phyloP scores from a whole-genome alignment of 2,888 invertebrate genomes.

The Leptothorax acervorum region DNA sequence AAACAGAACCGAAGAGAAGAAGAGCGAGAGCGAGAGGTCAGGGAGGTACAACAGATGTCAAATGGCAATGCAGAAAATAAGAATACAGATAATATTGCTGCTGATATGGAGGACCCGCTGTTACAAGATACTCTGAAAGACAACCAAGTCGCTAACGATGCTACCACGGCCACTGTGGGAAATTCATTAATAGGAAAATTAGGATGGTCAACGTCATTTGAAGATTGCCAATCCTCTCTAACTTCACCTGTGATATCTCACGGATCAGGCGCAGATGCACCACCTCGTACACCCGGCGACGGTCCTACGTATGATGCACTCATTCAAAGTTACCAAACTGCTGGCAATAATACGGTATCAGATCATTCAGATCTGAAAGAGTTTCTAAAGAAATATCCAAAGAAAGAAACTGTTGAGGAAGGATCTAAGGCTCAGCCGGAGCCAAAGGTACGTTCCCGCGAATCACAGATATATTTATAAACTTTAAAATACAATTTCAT shows the following conservation, averaged over 20 bases:
- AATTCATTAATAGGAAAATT: slow-evolving; percentile 89
- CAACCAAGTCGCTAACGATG: slow-evolving; percentile 62
- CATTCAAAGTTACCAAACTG: slow-evolving; percentile 87
- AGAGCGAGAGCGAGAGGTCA: slow-evolving; percentile 24
- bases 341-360: slow-evolving; percentile 85
- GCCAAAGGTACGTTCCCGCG: slow-evolving; percentile 59
- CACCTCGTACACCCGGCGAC: slow-evolving; percentile 79
- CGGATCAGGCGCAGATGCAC: slow-evolving; percentile 86
- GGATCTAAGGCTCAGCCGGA: slow-evolving; percentile 54
- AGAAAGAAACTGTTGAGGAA: slow-evolving; percentile 61
- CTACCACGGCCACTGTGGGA: slow-evolving; percentile 85
- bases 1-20: neutral
- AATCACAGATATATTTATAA: neutral
- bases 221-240: slow-evolving; percentile 87
- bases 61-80: slow-evolving; percentile 48
- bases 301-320: slow-evolving; percentile 88
- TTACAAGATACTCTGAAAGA: slow-evolving; percentile 47
- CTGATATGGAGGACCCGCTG: slow-evolving; percentile 58
- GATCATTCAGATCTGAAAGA: slow-evolving; percentile 87
- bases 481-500: neutral
- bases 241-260: slow-evolving; percentile 87
- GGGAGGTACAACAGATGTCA: slow-evolving; percentile 19
- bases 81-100: slow-evolving; percentile 59
- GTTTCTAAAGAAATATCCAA: slow-evolving; percentile 84
- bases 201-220: slow-evolving; percentile 89